Base-by-base conservation (phyloP, 2,113 vertebrate species). In the Sturnira hondurensis region DNA sequence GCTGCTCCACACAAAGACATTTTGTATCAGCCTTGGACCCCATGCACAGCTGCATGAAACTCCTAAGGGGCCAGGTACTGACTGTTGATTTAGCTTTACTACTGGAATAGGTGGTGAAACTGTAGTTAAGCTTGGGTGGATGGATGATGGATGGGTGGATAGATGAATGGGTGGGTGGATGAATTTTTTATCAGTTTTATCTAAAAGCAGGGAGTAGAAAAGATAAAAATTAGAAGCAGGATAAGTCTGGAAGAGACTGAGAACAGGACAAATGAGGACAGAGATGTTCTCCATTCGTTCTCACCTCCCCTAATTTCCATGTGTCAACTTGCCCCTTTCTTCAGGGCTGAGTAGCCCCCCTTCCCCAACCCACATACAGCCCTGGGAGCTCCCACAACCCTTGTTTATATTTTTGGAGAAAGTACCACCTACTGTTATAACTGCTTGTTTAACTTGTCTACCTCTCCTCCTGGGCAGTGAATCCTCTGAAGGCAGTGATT, bases 11-110 rank as follows among this genome's bases (percentile, higher is more conserved):
- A 28, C 67, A 31, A 87, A 58, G 61, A 89, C 10, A 12, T 77
- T 74, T 84, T 94, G 38, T 89, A 61, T 94, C 86, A 93, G 90
- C 22, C 76, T 88, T 94, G 71, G 24, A 19, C 41, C 56, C 28
- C 45, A 33, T n/a, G 5, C 24, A 58, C 36, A 88, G 43, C 8
- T 52, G 22, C 77, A 5, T 36, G 41, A 78, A 85, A 78, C 24
- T 83, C 85, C 58, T 26, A 50, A 87, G 41, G 36, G 16, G 36
- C 65, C 58, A 36, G 71, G 41, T 47, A 73, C 15, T 92, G 31
- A 54, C 14, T 31, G 9, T n/a, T 74, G 52, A 86, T 78, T 95
- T 86, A 77, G 58, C 15, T 87, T 96, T 61, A 38, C 16, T 73
- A 17, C 8, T 54, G 9, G 41, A 50, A 50, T 54, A 70, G 43